Evolutionary conservation across 2,888 invertebrate species (phyloP), one percentile per base, ranked within the genome.

Genomic region (Metopia argyrocephala): DNA sequence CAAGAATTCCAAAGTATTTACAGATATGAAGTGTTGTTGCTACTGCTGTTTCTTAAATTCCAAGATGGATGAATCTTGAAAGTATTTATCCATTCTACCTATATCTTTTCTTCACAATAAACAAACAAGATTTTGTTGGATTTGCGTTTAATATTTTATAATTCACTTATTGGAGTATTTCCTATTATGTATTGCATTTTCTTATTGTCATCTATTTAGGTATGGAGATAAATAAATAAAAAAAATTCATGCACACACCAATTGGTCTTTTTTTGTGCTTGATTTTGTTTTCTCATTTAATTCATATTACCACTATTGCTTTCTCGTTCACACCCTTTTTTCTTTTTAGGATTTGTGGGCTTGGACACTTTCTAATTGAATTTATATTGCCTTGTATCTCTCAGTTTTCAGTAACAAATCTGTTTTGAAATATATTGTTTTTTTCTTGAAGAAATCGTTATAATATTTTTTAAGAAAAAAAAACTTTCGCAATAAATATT

Each of bases 361-460:
- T 65, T 69, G 48, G 31, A 38, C 75, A 80, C 79, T 80, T 80
- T 76, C 76, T 76, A 76, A 71, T 68, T 80, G 62, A 21, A 66
- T 25, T 56, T 66, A 54, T 54, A n/a, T 25, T 18, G 23, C 3
- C 18, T 66, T 38, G n/a, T 21, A 18, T 23, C 59, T 52, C 48
- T 31, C 2, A 38, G 15, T 12, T 38, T 38, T 12, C 38, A 9
- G 48, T 48, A 59, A 59, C 28, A 31, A 25, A 12, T 38, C 12
- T 38, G 15, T 54, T 52, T 21, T 20, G 4, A 9, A 23, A 5
- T 52, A 21, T 15, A 7, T 12, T 15, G 21, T 23, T 23, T 21
- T 12, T 56, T 9, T 27, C 6, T 15, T 38, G 15, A 38, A 38
- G 38, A 38, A 38, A 38, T 38, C 3, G 38, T 15, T 38, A 38